phyloP scores from a whole-genome alignment of 2,888 invertebrate genomes.

The Neoitamus cyanurus region DNA sequence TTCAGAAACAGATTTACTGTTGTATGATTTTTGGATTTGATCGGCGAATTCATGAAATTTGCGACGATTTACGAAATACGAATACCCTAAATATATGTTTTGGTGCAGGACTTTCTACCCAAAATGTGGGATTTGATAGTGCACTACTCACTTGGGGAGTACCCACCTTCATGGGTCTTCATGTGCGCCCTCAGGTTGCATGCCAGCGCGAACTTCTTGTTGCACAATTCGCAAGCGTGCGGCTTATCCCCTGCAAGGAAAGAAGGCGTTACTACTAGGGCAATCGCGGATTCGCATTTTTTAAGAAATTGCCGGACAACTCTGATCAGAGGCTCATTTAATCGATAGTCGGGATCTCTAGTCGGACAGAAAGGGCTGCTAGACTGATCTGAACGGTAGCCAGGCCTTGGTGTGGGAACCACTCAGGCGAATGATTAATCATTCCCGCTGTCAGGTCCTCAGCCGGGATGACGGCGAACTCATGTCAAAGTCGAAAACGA shows the following conservation, averaged over 20 bases:
- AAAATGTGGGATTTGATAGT: background rate
- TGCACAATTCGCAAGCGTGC: conserved; percentile 76
- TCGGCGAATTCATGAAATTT: no score
- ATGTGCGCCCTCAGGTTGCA: conserved; percentile 79
- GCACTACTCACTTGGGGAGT: background rate
- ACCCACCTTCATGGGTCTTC: conserved; percentile 78
- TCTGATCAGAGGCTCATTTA: background rate
- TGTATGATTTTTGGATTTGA: no score
- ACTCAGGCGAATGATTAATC: conserved; percentile 44
- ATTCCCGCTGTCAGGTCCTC: conserved; percentile 47
- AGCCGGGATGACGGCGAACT: conserved; percentile 45
- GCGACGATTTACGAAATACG: no score
- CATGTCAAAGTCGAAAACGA: conserved; percentile 46
- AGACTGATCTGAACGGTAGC: conserved; percentile 40
- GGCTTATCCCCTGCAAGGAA: conserved; percentile 76
- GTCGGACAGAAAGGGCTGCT: conserved; percentile 8
- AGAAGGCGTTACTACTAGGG: background rate
- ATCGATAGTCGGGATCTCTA: background rate
- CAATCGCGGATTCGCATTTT: background rate
- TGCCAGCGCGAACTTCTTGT: conserved; percentile 78
- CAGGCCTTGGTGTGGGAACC: conserved; percentile 32
- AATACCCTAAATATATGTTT: no score
- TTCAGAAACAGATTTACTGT: no score
- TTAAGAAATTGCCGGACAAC: background rate
- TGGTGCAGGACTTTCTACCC: no score